Conservation (phyloP, 2,888 invertebrate species). For the Margaritifera margaritifera region DNA sequence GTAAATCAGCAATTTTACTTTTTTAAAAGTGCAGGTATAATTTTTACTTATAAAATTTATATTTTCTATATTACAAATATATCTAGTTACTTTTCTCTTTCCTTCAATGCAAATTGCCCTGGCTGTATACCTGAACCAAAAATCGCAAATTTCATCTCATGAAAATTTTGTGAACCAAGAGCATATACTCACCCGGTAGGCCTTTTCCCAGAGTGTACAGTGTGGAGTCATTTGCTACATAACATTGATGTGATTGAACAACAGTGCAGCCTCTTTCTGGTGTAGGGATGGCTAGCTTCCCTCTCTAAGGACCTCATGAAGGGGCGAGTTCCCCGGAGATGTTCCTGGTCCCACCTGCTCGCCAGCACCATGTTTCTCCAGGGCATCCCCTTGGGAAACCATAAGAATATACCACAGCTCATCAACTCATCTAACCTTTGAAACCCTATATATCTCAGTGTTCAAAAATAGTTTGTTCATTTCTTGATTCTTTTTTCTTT, state of each 20-base stretch:
- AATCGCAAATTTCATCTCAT: neutral
- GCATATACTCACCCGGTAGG: conserved; percentile 79
- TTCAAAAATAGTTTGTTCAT: too few relatives aligned
- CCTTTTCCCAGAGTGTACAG: conserved; percentile 90
- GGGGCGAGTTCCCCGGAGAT: conserved; percentile 95
- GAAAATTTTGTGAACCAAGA: neutral
- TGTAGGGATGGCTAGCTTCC: conserved; percentile 89
- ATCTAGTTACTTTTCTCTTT: too few relatives aligned
- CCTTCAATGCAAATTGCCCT: too few relatives aligned
- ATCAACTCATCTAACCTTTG: neutral
- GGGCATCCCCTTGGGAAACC: conserved; percentile 61
- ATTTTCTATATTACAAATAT: too few relatives aligned
- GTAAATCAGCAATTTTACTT: too few relatives aligned
- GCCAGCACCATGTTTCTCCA: conserved; percentile 87
- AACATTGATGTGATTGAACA: conserved; percentile 98
- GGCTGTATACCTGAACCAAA: neutral
- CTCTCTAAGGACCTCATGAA: conserved; percentile 90
- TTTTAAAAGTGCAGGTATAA: too few relatives aligned
- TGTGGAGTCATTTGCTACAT: conserved; percentile 97
- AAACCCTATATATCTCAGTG: neutral
- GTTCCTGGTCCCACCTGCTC: conserved; percentile 95
- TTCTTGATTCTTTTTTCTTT: too few relatives aligned
- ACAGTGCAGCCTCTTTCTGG: conserved; percentile 90
- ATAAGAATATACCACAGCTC: neutral
- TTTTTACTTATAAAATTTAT: too few relatives aligned